Conservation (phyloP, 2,797 vertebrate genomes). For the Enteromius argenteus region DNA sequence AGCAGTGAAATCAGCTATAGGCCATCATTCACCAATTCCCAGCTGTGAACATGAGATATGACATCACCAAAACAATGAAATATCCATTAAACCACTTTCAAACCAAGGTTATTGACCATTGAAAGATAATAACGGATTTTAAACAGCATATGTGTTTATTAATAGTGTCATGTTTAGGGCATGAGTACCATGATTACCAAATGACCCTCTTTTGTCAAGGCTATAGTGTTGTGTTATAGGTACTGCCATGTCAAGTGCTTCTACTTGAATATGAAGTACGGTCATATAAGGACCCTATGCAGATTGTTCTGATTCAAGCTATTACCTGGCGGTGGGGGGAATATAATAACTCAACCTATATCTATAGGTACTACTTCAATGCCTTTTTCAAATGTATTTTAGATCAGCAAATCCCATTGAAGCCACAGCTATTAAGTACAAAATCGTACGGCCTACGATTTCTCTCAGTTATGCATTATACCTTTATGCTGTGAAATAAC, state of each 20-base stretch:
- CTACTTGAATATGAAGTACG: neutral
- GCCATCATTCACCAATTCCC: conserved; percentile 47
- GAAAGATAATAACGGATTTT: conserved; percentile 8
- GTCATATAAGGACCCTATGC: conserved; percentile 1
- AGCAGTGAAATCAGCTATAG: conserved; percentile 28
- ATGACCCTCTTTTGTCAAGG: conserved; percentile 12
- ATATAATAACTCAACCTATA: neutral
- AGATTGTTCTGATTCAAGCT: conserved; percentile 7
- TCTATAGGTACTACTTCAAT: conserved; percentile 23
- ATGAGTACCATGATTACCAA: conserved; percentile 16
- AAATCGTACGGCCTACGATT: conserved; percentile 10
- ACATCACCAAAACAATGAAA: conserved; percentile 40
- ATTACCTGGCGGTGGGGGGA: neutral
- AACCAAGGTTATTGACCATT: conserved; percentile 26
- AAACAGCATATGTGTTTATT: conserved; percentile 9
- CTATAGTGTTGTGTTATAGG: neutral
- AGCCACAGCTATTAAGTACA: conserved; percentile 24
- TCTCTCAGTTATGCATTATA: conserved; percentile 14
- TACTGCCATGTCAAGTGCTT: conserved; percentile 1
- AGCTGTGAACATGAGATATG: conserved; percentile 31
- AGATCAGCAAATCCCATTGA: neutral
- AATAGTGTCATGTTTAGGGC: conserved; percentile 10
- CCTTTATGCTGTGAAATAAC: neutral
- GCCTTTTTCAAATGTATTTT: conserved; percentile 5
- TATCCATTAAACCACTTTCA: conserved; percentile 23